These are phyloP conservation scores for Luidia sarsii DNA, from an alignment of 53 echinoderm and acorn worm species.

Conservation along the genomic window DNA sequence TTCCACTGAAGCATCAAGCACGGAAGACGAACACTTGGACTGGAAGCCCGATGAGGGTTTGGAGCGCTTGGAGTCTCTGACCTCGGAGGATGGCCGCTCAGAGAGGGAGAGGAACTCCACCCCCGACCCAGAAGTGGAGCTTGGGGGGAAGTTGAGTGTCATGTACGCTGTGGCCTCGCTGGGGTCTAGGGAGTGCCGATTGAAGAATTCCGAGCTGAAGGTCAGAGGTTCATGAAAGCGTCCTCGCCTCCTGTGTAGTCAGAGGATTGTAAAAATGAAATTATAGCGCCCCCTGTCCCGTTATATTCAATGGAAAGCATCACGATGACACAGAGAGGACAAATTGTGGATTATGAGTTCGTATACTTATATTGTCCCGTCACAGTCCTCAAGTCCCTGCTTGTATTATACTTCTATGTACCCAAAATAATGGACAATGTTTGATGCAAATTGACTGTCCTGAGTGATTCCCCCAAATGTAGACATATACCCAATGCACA, in stretches of 20 bases:
- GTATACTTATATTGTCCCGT: no score
- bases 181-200: conserved; percentile 63
- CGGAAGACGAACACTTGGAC: conserved; percentile 26
- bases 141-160: conserved; percentile 76
- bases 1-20: conserved; percentile 15
- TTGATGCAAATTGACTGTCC: no score
- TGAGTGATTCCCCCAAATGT: no score
- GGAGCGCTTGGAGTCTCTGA: conserved; percentile 29
- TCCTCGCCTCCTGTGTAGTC: conserved; percentile 34
- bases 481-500: no score
- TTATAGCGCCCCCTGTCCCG: no score
- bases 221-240: conserved; percentile 19
- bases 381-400: no score
- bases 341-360: no score
- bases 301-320: no score
- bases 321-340: no score
- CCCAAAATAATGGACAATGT: no score
- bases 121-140: conserved; percentile 63
- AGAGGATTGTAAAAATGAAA: no score
- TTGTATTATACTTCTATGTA: no score
- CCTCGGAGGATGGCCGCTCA: conserved; percentile 45
- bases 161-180: conserved; percentile 70
- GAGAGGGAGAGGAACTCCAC: conserved; percentile 76
- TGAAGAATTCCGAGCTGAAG: conserved; percentile 77
- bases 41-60: conserved; percentile 34